Evolutionary conservation across 2,113 vertebrate species (phyloP).

Genomic region (Candoia aspera): DNA sequence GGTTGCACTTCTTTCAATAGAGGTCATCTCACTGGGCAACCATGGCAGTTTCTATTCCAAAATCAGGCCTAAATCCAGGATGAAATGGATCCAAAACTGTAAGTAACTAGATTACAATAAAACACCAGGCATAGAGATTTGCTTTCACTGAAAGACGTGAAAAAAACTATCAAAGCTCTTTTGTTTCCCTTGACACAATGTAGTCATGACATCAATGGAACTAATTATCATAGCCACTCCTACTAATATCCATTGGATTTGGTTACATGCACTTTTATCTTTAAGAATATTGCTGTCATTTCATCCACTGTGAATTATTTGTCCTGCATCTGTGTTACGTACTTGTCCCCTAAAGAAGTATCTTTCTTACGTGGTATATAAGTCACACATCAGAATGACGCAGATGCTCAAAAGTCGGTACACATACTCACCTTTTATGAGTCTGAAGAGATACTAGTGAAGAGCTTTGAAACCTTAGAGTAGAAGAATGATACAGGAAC

Average conservation of each 20-base stretch:
- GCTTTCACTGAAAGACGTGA: background rate
- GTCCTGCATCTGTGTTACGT: background rate
- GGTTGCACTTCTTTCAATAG: background rate
- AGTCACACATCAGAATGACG: background rate
- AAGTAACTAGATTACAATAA: background rate
- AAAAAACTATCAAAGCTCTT: background rate
- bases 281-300: background rate
- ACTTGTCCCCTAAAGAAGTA: background rate
- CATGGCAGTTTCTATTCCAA: background rate
- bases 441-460: background rate
- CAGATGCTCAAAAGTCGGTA: background rate
- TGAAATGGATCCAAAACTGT: background rate
- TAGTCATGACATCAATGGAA: background rate
- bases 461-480: background rate
- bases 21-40: background rate
- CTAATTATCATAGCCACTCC: background rate
- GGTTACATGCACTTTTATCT: slow-evolving; percentile 1
- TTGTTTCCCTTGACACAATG: background rate
- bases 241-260: background rate
- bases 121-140: background rate
- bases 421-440: background rate
- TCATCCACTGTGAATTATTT: background rate
- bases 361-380: background rate
- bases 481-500: background rate
- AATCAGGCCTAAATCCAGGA: background rate